These are phyloP conservation scores for Cynaeus angustus DNA, from an alignment of 2,888 invertebrate genomes.

Conservation along the genomic window DNA sequence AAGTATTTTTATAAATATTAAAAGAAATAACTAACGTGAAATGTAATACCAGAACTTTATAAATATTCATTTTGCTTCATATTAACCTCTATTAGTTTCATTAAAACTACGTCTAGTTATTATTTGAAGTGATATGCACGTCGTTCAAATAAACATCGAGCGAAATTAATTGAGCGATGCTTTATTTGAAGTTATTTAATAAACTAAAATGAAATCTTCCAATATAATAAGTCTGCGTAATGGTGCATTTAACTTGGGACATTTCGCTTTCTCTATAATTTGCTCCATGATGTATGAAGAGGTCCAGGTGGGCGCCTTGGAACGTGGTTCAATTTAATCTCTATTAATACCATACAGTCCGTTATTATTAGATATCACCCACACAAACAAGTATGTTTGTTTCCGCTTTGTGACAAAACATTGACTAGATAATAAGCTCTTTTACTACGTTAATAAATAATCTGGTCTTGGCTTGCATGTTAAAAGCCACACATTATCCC, in stretches of 20 bases:
- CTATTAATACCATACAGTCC: slow-evolving; percentile 40
- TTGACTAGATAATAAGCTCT: slow-evolving; percentile 43
- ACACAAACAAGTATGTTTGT: slow-evolving; percentile 42
- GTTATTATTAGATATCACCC: slow-evolving; percentile 47
- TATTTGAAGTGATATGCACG: no score
- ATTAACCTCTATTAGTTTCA: no score
- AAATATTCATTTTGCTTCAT: no score
- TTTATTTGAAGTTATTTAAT: no score
- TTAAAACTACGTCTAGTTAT: no score
- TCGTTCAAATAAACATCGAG: no score
- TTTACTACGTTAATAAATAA: slow-evolving; percentile 48
- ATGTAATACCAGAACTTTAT: no score
- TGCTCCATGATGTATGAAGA: slow-evolving; percentile 44
- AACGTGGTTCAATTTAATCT: slow-evolving; percentile 39
- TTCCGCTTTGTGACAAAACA: slow-evolving; percentile 43
- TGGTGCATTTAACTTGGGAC: slow-evolving; percentile 9
- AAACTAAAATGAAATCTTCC: slow-evolving; percentile 1
- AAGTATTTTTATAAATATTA: no score
- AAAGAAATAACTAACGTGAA: no score
- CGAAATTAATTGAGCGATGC: no score
- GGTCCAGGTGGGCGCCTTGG: slow-evolving; percentile 46
- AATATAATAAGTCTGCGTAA: slow-evolving; percentile 2
- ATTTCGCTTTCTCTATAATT: slow-evolving; percentile 10
- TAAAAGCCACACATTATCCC: slow-evolving; percentile 40
- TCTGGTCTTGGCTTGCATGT: slow-evolving; percentile 43